Evolutionary conservation across 2,888 invertebrate species (phyloP), one percentile per base, ranked within the genome.

Genomic region (Stegana nigrithorax): DNA sequence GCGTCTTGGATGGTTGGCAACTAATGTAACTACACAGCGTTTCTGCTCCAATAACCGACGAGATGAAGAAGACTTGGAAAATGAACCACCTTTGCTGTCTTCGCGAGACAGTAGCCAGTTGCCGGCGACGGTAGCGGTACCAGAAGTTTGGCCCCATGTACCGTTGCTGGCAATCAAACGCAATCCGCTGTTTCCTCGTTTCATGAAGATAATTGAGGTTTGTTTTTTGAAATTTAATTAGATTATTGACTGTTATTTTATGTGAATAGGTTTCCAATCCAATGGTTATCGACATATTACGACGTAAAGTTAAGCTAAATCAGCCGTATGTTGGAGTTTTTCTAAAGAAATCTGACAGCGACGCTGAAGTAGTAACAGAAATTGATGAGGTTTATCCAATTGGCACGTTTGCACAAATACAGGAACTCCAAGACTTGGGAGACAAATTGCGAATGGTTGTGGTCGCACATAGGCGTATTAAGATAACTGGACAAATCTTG

Each of bases 281-380:
- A 45, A 88, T 90, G 59, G 87, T 99, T 60, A 95, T 97, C 81
- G 94, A 96, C 82, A 83, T 99, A 51, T 90, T 99, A 64, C 89
- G 97, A 80, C 90, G 96, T 68, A 98, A 98, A 88, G 95, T 98
- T 0, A 93, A 94, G 84, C 86, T 98, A 14, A 97, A 97, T 84
- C 97, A 97, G 83, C 99, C 99, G 0, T 99, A 99, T 81, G 93
- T 97, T 55, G 99, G 98, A 4, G 93, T 99, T 56, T 99, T 99
- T 83, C 87, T 99, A 73, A 97, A 97, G 80, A 95, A 92, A 82
- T 94, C 95, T 80, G 95, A 93, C 70, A 94, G 94, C 81, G 94
- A 96, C 69, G 88, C 91, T 0, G 98, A 98, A 81, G 88, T 96
- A 17, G 93, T 98, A 0, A 88, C 91, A 10, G 92, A 88, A 59